phyloP scores from a whole-genome alignment of 2,797 vertebrate species.

The Mionectes olivaceus region DNA sequence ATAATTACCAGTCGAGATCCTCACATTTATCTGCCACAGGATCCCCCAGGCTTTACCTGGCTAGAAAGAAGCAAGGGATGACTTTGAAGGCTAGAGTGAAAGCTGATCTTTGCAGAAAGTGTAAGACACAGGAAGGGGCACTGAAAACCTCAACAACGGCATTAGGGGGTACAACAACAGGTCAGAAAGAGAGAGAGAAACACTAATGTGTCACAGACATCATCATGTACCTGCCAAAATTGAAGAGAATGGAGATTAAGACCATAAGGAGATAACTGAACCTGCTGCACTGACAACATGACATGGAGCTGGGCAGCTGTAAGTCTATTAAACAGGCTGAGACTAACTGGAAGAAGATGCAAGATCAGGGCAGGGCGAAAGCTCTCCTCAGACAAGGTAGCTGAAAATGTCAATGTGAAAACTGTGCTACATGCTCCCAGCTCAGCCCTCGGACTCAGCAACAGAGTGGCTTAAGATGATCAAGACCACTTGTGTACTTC shows the following conservation, averaged over 20 bases:
- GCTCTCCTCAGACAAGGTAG: not conserved
- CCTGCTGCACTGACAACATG: not conserved
- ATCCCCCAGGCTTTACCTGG: not conserved
- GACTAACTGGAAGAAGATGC: not conserved
- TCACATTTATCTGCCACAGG: conserved; percentile 30
- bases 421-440: not conserved
- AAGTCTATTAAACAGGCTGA: not conserved
- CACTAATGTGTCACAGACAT: not conserved
- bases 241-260: not conserved
- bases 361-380: not conserved
- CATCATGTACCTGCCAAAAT: not conserved
- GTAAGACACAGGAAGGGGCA: not conserved
- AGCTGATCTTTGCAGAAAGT: not conserved
- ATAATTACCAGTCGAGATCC: not conserved
- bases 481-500: not conserved
- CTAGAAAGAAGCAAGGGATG: conserved; percentile 1
- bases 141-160: not conserved
- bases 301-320: not conserved
- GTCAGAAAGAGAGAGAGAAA: not conserved
- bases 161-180: not conserved
- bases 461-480: not conserved
- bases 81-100: conserved; percentile 8
- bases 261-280: not conserved
- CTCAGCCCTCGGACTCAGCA: not conserved
- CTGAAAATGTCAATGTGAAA: not conserved